Conservation (phyloP, 2,888 invertebrate genomes). For the Chaetogeoica ovagalla region DNA sequence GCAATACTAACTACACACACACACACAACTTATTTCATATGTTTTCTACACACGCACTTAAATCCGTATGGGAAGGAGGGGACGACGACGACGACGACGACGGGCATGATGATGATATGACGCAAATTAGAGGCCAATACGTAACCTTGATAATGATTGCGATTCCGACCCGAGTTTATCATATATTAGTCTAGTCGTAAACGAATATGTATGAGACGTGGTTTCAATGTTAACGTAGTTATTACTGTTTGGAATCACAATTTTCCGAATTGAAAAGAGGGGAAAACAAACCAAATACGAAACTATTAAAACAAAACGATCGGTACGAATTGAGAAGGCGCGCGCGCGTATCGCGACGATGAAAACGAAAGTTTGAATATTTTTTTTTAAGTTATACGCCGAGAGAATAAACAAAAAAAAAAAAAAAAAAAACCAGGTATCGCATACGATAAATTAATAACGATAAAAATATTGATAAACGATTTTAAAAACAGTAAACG, state of each 20-base stretch:
- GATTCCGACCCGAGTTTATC: slow-evolving; percentile 46
- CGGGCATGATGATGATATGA: slow-evolving; percentile 25
- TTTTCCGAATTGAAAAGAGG: slow-evolving; percentile 12
- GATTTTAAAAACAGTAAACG: neutral
- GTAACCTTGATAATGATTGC: slow-evolving; percentile 52
- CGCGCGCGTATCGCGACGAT: too few relatives aligned
- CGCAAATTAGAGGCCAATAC: slow-evolving; percentile 52
- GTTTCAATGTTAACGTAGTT: slow-evolving; percentile 42
- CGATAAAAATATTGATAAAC: neutral
- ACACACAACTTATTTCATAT: slow-evolving; percentile 1
- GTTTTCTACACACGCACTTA: slow-evolving; percentile 7
- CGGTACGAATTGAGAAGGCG: neutral
- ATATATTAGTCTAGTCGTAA: neutral
- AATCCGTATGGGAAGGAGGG: slow-evolving; percentile 27
- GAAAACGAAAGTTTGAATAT: too few relatives aligned
- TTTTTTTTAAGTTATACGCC: neutral
- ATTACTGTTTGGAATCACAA: slow-evolving; percentile 13
- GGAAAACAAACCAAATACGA: neutral
- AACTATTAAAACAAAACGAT: neutral
- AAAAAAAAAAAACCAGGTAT: too few relatives aligned
- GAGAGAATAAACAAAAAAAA: neutral
- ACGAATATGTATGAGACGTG: slow-evolving; percentile 8
- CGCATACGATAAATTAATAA: neutral
- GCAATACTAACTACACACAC: slow-evolving; percentile 1
- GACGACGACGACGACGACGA: neutral